phyloP scores from a whole-genome alignment of 2,113 vertebrate genomes.

The Cyanoramphus novaezelandiae region DNA sequence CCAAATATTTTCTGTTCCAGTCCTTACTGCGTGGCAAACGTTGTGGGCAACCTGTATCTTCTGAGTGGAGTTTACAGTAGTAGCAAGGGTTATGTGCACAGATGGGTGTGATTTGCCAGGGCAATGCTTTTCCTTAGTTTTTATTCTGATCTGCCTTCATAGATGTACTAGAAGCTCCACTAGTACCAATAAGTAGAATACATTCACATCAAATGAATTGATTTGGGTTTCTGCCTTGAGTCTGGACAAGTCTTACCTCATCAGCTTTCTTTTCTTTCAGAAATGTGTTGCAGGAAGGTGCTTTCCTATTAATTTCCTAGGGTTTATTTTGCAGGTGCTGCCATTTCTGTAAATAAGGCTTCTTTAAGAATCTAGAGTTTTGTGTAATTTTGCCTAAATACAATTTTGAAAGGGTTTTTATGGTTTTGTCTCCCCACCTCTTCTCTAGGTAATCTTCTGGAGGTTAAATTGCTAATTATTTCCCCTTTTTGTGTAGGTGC shows the following conservation, averaged over 20 bases:
- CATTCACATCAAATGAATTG: background rate
- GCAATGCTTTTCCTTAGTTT: background rate
- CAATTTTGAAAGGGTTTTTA: background rate
- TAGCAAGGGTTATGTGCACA: background rate
- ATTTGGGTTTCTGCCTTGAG: background rate
- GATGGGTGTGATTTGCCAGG: background rate
- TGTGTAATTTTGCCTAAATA: background rate
- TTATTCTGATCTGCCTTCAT: background rate
- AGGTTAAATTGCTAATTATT: background rate
- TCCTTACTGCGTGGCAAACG: background rate
- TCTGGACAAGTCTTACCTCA: background rate
- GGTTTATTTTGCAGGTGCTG: background rate
- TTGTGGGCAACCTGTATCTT: background rate
- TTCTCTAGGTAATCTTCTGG: background rate
- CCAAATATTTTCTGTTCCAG: background rate
- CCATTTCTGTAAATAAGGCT: conserved; percentile 21
- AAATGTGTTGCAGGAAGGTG: background rate
- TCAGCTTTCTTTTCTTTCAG: background rate
- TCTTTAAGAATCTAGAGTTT: background rate
- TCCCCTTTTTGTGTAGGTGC: conserved; percentile 79
- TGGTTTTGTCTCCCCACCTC: background rate
- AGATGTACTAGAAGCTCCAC: background rate
- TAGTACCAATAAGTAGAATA: background rate
- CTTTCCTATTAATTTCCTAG: conserved; percentile 29
- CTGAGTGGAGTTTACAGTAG: background rate